Percentiles rank a stretch among this genome's conserved stretches.
phyloP scores from a whole-genome alignment of 2,888 invertebrate species.

The Prosapia bicincta region DNA sequence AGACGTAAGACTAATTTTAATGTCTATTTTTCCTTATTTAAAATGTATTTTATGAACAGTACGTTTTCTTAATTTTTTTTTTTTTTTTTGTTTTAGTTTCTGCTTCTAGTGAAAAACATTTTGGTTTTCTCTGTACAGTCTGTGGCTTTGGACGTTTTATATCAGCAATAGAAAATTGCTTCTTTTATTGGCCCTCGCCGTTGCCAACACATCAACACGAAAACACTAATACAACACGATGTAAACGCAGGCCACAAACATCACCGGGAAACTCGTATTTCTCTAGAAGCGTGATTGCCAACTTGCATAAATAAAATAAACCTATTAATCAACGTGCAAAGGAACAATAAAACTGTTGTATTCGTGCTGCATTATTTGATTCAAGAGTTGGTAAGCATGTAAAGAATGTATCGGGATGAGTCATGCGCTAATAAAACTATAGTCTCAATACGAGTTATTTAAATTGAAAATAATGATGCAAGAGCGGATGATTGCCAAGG shows the following conservation, averaged over 20 bases:
- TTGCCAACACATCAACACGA: background rate
- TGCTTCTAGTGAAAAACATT: too few species aligned
- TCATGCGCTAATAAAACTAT: background rate
- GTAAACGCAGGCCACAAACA: background rate
- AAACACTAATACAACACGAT: background rate
- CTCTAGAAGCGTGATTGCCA: background rate
- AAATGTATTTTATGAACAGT: too few species aligned
- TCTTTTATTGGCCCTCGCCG: background rate
- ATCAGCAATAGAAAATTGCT: too few species aligned
- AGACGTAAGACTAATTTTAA: too few species aligned
- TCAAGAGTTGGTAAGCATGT: background rate
- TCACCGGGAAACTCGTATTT: background rate
- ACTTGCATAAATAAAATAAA: background rate
- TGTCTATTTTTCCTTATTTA: too few species aligned
- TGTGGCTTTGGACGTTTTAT: too few species aligned
- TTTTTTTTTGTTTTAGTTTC: too few species aligned
- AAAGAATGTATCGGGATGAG: background rate
- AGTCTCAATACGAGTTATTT: background rate
- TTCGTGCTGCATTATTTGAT: background rate
- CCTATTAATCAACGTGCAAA: background rate
- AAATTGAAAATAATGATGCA: background rate
- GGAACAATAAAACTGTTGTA: background rate
- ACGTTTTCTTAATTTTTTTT: too few species aligned
- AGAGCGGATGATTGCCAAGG: background rate
- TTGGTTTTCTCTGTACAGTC: too few species aligned